Evolutionary conservation across 2,113 vertebrate genomes (phyloP).

Genomic region (Dromaius novaehollandiae): DNA sequence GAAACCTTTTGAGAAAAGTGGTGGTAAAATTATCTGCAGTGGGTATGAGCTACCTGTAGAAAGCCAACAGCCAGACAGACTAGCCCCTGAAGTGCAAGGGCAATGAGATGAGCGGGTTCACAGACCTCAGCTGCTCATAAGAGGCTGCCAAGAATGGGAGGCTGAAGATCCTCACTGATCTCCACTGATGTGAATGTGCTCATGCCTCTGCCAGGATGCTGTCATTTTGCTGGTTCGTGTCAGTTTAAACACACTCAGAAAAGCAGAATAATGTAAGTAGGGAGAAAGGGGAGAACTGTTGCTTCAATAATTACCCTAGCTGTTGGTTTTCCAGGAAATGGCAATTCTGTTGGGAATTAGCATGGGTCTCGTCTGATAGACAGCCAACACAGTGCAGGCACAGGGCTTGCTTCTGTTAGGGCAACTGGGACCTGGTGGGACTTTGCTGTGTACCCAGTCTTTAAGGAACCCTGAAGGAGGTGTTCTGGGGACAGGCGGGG

Average conservation of each 20-base stretch:
- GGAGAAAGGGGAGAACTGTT: background rate
- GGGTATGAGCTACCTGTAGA: too few species aligned
- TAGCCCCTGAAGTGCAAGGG: background rate
- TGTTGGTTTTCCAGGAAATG: background rate
- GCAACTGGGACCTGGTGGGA: background rate
- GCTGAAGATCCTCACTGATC: background rate
- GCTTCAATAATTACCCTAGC: background rate
- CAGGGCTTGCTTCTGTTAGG: background rate
- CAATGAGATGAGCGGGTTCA: background rate
- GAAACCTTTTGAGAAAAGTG: background rate
- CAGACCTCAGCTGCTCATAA: background rate
- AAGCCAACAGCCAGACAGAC: background rate
- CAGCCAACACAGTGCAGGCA: background rate
- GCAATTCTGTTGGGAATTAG: background rate
- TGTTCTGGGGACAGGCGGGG: background rate
- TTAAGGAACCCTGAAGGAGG: background rate
- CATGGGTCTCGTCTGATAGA: background rate
- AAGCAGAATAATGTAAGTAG: background rate
- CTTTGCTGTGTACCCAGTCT: background rate
- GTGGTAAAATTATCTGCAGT: background rate
- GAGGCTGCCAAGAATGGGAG: background rate
- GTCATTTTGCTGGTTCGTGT: background rate
- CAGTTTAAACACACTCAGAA: background rate
- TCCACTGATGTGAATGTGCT: accelerated
- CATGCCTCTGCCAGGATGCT: background rate